Base-by-base conservation (phyloP, 2,888 invertebrate species). In the Ectobius pallidus region DNA sequence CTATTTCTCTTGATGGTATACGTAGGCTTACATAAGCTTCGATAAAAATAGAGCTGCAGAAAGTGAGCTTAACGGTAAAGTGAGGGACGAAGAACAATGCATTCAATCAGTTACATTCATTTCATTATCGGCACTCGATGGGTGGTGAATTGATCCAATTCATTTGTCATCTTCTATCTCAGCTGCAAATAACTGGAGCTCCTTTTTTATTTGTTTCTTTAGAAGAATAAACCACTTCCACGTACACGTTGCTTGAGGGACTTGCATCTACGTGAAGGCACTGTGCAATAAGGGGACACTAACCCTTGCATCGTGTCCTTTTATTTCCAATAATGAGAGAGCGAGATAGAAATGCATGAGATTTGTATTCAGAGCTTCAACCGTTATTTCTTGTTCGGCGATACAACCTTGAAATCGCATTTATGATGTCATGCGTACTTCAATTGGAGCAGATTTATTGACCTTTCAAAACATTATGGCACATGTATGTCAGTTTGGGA, bases 61-160 rank as follows among this genome's bases (percentile, higher is more conserved):
- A 20, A 46, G 20, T 14, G 25, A 9, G 25, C 3, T 52, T 52
- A 52, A 25, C 52, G 52, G 52, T 52, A 62, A 34, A 16, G 34
- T 34, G 16, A 30, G 20, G 18, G 25, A 18, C 22, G 22, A 16
- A 18, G 18, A 63, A 63, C 63, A 63, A 63, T 63, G 63, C 22
- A 63, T 63, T 63, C 63, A 63, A 63, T 63, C 63, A 63, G 14
- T 22, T 14, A 62, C 18, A 62, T 62, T 30, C 62, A 62, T 20
- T 62, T 30, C 62, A 63, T 63, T 42, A 63, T 63, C 25, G 42
- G 42, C 16, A 16, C 63, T 39, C 63, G 25, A 39, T 63, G 63
- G 63, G 63, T 22, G 63, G 63, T 63, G 42, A 22, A 42, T 39
- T 63, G 39, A 42, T 39, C 63, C 42, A 16, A 63, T 63, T 63